Evolutionary conservation across 23 tunicate genomes (phyloP), one percentile per base, ranked within the genome.

Genomic region (Trididemnum miniatum): DNA sequence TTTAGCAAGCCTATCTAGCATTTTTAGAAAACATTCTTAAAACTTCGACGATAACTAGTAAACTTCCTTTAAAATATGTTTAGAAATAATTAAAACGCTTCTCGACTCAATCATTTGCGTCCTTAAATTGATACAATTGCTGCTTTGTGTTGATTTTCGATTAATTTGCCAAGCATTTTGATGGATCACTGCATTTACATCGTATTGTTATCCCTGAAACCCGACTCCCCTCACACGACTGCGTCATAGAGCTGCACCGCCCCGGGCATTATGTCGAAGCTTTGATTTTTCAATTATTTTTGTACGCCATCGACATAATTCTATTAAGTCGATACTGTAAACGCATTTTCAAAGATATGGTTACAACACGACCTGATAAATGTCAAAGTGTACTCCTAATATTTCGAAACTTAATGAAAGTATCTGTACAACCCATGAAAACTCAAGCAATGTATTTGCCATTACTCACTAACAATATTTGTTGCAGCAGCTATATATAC

Each of bases 151-250:
- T 62, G 67, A 62, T 26, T 62, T 62, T 24, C 67, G 29, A 12
- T 62, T 62, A 20, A 62, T 4, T 44, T 44, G 54, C 15, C 12
- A 7, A 62, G n/a, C 28, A 12, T 49, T 62, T 73, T 37, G 9
- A 38, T 59, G 79, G 79, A 73, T 73, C 79, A 73, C 28, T 73
- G 59, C 20, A 3, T 39, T 20, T 73, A 59, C 79, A 73, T 38
- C 15, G 75, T 59, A 37, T 73, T 73, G 59, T 73, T 73, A 7
- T 23, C 2, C 30, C 9, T 3, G 79, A 73, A 73, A 73, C 32
- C 30, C 38, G 79, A 73, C 18, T 29, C 59, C 5, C 1, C 57
- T 73, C 79, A 73, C 79, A 73, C 59, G 79, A n/a, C 30, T 37
- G 1, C 59, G 9, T 38, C 24, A 2, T 18, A 20, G 9, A 1